Evolutionary conservation across 2,888 invertebrate genomes (phyloP).

Genomic region (Sphaerophoria rueppellii): DNA sequence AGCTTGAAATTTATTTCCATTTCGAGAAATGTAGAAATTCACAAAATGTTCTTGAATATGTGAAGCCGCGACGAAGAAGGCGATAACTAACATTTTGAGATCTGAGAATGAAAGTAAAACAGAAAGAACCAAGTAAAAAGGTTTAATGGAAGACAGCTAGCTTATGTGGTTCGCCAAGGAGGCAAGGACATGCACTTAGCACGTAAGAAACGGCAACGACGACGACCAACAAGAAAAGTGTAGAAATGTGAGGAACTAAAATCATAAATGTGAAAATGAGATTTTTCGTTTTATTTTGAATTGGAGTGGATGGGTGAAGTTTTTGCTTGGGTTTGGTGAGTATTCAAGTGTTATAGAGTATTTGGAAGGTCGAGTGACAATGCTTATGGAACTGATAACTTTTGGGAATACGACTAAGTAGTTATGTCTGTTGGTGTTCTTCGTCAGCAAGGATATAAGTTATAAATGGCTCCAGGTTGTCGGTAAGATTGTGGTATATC

Average conservation of each 20-base stretch:
- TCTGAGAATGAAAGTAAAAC: slow-evolving; percentile 59
- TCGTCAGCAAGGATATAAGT: slow-evolving; percentile 45
- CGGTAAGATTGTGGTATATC: slow-evolving; percentile 64
- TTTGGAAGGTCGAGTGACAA: slow-evolving; percentile 53
- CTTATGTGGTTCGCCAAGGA: slow-evolving; percentile 58
- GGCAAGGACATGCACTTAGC: too few species aligned
- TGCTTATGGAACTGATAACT: slow-evolving; percentile 19
- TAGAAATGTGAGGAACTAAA: slow-evolving; percentile 34
- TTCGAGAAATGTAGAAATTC: slow-evolving; percentile 47
- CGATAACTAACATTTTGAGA: slow-evolving; percentile 60
- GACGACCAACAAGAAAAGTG: background rate
- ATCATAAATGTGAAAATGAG: slow-evolving; percentile 73
- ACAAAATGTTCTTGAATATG: slow-evolving; percentile 14
- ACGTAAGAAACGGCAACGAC: slow-evolving; percentile 13
- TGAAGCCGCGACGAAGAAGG: slow-evolving; percentile 54
- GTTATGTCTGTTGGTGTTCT: slow-evolving; percentile 1
- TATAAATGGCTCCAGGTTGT: slow-evolving; percentile 73
- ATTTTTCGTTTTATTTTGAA: slow-evolving; percentile 55
- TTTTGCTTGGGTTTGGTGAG: background rate
- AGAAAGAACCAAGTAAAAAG: background rate
- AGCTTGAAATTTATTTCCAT: slow-evolving; percentile 67
- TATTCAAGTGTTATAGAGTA: slow-evolving; percentile 24
- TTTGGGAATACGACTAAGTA: background rate
- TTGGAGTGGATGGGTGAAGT: slow-evolving; percentile 42
- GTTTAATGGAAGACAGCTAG: slow-evolving; percentile 56